Percentiles rank a stretch among this genome's conserved stretches.
Conservation (phyloP, 2,797 vertebrate genomes). For the Hypotaenidia philippensis region DNA sequence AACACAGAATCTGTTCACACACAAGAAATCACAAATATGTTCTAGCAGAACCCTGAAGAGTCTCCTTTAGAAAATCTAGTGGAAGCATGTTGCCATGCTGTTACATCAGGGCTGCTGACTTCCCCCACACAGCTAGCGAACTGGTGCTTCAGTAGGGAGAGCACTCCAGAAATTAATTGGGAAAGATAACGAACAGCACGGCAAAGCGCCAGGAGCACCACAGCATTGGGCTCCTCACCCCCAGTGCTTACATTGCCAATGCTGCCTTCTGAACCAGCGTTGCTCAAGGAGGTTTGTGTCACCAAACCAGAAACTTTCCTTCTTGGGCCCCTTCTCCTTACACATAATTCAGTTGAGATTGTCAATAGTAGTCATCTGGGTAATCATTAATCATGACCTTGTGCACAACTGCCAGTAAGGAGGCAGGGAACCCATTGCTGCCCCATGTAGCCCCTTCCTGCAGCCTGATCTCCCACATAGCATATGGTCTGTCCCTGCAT, state of each 20-base stretch:
- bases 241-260: not conserved
- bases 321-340: not conserved
- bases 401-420: rapidly evolving
- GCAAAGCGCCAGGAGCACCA: conserved; percentile 4
- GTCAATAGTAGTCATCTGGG: not conserved
- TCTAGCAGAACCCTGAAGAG: conserved; percentile 5
- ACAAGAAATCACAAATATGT: not conserved
- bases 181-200: conserved; percentile 29
- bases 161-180: conserved; percentile 65
- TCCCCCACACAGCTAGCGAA: conserved; percentile 29
- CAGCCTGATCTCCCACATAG: rapidly evolving
- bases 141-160: conserved; percentile 42
- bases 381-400: not conserved
- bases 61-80: conserved; percentile 47
- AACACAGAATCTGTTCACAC: not conserved
- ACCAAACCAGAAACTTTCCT: not conserved
- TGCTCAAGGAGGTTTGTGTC: not conserved
- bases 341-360: not conserved
- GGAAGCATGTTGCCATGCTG: conserved; percentile 45
- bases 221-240: not conserved
- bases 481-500: rapidly evolving
- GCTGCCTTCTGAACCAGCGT: not conserved
- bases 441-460: rapidly evolving
- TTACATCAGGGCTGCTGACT: conserved; percentile 43
- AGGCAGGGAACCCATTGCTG: not conserved